A percentile compares a stretch with the other conserved stretches of the same genome.
These are phyloP conservation scores for Synergus gifuensis DNA, from an alignment of 2,888 invertebrate genomes.

Conservation along the genomic window DNA sequence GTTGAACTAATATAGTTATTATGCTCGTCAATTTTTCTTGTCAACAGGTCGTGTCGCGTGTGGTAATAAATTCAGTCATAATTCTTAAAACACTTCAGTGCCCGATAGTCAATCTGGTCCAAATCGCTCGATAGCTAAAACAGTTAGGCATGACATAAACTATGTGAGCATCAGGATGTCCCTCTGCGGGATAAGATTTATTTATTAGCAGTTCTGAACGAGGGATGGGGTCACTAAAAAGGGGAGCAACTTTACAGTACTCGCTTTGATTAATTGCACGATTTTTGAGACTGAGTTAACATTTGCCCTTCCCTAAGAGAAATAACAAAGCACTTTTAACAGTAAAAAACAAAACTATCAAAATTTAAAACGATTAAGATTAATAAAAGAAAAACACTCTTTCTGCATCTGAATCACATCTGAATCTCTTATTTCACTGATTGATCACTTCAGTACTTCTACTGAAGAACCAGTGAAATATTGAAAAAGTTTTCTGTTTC, in stretches of 20 bases:
- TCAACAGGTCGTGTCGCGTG: constrained; percentile 1
- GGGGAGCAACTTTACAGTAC: constrained; percentile 61
- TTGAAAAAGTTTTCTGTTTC: not conserved
- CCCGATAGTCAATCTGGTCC: constrained; percentile 21
- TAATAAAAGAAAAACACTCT: not conserved
- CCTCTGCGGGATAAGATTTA: constrained; percentile 67
- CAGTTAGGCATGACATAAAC: constrained; percentile 33
- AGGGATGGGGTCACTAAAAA: constrained; percentile 65
- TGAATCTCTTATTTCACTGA: not conserved
- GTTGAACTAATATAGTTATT: not conserved
- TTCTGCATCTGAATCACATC: no score
- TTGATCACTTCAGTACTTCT: not conserved
- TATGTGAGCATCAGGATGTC: constrained; percentile 48
- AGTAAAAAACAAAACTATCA: not conserved
- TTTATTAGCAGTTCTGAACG: constrained; percentile 67
- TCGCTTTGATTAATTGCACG: constrained; percentile 69
- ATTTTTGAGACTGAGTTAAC: constrained; percentile 53
- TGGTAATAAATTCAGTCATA: not conserved
- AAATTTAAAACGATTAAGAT: not conserved
- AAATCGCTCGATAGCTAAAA: constrained; percentile 25
- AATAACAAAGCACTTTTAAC: not conserved
- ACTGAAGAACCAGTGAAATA: not conserved
- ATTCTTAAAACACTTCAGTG: constrained; percentile 23
- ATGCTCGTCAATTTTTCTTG: not conserved
- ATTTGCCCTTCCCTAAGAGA: constrained; percentile 17